Base-by-base conservation (phyloP, 2,888 invertebrate genomes). In the Ophion ventricosus region DNA sequence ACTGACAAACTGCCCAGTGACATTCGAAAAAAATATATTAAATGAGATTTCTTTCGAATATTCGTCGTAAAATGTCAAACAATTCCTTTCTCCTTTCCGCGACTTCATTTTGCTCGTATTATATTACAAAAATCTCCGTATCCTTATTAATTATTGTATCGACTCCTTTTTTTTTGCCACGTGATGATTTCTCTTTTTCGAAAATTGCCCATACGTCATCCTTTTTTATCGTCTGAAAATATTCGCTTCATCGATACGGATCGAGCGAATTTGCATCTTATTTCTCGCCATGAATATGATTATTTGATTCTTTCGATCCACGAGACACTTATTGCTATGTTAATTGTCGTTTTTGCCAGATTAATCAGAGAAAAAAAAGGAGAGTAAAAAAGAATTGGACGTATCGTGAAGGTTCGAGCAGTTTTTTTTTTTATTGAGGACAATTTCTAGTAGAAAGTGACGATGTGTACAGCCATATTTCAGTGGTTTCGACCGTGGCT, bases 381-480 rank as follows among this genome's bases (percentile, higher is more conserved):
- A 49, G 49, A 49, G 17, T 49, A 11, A 11, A 49, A 49, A 49
- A 49, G 49, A 17, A 40, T n/a, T 49, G 4, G 17, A 49, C 11
- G 49, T 3, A 17, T 49, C 49, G 49, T 14, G 2, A 2, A 49
- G 17, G 4, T 49, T 49, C 14, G 49, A 17, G 49, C 49, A 4
- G 17, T 49, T 17, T 49, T 49, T 11, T 83, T 86, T 80, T 49
- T 49, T 11, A 84, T 86, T 80, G 64, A 85, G 83, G 73, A 73
- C 83, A 75, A 84, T 85, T 88, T 86, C 72, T 76, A 77, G 84
- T 85, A 86, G 87, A 86, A 87, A 86, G 85, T 85, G 82, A 75
- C 75, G 69, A 86, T 59, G 35, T 23, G 14, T 20, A 26, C 14
- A 14, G 43, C n/a, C 72, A 59, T 40, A 81, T 78, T 77, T 83